Base-by-base conservation (phyloP, 2,888 invertebrate genomes). In the Noctua comes region DNA sequence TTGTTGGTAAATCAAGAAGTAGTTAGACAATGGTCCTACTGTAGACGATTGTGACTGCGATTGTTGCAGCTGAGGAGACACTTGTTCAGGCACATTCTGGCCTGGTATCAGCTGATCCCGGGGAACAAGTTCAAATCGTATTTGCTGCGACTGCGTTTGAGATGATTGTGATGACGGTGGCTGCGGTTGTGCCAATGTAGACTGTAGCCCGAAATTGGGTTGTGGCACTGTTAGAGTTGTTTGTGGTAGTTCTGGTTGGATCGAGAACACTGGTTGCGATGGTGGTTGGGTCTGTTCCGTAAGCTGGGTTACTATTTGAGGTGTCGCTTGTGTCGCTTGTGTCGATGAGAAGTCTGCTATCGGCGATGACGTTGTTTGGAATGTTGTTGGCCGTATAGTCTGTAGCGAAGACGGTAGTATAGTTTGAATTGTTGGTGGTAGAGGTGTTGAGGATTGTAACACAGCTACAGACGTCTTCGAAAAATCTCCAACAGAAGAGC, bases 1-100 rank as follows among this genome's bases (percentile, higher is more conserved):
- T 84, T 93, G 93, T 86, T 94, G 93, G 74, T 93, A 94, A n/a
- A 93, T 86, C 40, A 93, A 54, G 74, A 92, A 89, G 76, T 92
- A 93, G 76, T 90, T 91, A 5, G 87, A 43, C 2, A 65, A 54
- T 27, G 83, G 80, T 57, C 68, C 78, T 62, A 70, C 18, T 16
- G 89, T 85, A 36, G 88, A 69, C 1, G 78, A 43, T 75, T 76
- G 57, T 16, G 73, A 46, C 46, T 76, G 57, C 13, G 73, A 40
- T 64, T 76, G 68, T 68, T 79, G 75, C 65, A 71, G 79, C 43
- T 69, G 72, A 11, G 76, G 68, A n/a, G 68, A n/a, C 16, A 68
- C 18, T 65, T 75, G 75, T 31, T 48, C 21, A 6, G 81, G 70
- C 7, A 62, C 7, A 65, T 79, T 81, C n/a, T 85, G 83, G n/a